Conservation (phyloP, 2,888 invertebrate genomes). For the Sturmia bella region DNA sequence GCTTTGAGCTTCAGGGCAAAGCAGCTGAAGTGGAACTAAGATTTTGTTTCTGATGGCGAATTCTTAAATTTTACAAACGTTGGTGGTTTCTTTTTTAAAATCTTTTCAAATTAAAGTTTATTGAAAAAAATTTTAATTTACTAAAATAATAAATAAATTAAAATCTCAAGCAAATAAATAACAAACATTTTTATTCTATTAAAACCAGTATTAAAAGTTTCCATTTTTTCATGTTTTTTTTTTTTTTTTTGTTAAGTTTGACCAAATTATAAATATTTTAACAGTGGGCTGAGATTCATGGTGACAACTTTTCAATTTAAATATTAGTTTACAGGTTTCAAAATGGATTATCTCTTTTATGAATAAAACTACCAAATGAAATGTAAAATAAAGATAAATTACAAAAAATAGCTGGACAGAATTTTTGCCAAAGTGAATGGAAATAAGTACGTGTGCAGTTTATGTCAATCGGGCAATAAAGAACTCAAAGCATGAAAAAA, state of each 20-base stretch:
- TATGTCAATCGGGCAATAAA: conserved; percentile 21
- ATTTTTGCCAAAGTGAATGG: conserved; percentile 55
- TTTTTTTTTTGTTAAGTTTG: conserved; percentile 37
- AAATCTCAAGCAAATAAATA: not conserved
- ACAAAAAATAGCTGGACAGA: conserved; percentile 17
- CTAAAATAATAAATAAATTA: conserved; percentile 2
- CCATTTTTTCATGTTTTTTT: not conserved
- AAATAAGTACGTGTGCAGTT: conserved; percentile 17
- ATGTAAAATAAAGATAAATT: not conserved
- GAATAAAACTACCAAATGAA: conserved; percentile 30
- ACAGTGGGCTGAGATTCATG: conserved; percentile 64
- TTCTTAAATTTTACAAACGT: too few species aligned
- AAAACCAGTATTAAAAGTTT: conserved; percentile 25
- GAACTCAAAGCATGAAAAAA: conserved; percentile 31
- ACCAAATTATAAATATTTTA: conserved; percentile 48
- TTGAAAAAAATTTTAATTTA: conserved; percentile 21
- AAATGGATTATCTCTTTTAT: conserved; percentile 60
- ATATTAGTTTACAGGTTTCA: conserved; percentile 63
- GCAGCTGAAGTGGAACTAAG: too few species aligned
- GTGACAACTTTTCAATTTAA: conserved; percentile 69
- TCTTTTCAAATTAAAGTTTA: not conserved
- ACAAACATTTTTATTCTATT: conserved; percentile 40
- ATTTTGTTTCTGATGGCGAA: too few species aligned
- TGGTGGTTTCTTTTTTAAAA: not conserved
- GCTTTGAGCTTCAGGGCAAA: not conserved